Conservation (phyloP, 2,113 vertebrate species). For the Calyptommatus sinebrachiatus region DNA sequence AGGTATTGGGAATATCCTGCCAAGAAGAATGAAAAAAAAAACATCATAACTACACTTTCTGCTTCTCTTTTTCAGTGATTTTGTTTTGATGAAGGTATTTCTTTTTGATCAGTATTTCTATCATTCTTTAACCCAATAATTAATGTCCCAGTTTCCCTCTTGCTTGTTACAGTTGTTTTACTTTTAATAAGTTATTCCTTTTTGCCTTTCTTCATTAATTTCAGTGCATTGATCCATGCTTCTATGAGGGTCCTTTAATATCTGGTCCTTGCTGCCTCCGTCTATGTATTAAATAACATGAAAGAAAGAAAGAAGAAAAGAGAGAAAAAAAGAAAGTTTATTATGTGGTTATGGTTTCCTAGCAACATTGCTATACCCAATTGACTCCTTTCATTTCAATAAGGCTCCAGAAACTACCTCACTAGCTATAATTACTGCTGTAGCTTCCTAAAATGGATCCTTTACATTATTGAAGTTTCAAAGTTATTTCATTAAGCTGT, state of each 20-base stretch:
- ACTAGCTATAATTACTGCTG: neutral
- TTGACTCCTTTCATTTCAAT: slow-evolving; percentile 10
- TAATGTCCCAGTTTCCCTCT: neutral
- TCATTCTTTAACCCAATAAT: neutral
- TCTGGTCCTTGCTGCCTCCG: neutral
- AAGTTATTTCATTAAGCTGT: neutral
- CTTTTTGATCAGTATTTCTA: too few species aligned
- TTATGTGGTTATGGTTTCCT: slow-evolving; percentile 13
- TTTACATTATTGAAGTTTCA: neutral
- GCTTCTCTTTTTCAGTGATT: neutral
- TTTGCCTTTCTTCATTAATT: neutral
- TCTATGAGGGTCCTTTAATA: neutral
- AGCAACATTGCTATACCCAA: slow-evolving; percentile 1
- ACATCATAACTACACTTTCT: neutral
- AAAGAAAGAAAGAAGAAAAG: too few species aligned
- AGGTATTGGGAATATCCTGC: too few species aligned
- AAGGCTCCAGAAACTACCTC: neutral
- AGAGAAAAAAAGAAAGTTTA: neutral
- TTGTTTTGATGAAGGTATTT: neutral
- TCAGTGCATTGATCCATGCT: neutral
- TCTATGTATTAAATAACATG: neutral
- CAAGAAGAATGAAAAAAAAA: neutral
- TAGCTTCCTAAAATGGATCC: neutral
- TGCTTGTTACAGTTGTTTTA: neutral
- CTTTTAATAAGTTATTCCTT: neutral